Evolutionary conservation across 37 sponge, comb jelly and placozoan genomes (phyloP), one percentile per base, ranked within the genome.

Genomic region (Axinella damicornis): DNA sequence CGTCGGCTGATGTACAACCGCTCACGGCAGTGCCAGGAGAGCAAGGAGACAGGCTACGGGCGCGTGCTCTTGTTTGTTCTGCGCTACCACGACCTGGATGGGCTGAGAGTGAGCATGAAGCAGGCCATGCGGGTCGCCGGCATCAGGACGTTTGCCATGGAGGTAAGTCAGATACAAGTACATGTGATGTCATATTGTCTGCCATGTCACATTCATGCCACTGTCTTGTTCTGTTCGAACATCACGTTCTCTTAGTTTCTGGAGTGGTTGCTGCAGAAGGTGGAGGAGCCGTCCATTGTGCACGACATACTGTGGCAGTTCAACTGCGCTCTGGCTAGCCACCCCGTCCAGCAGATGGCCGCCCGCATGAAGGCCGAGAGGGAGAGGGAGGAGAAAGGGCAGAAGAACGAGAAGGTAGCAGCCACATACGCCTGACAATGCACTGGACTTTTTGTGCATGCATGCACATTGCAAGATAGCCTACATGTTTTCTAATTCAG

Each of bases 251-350:
- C 60, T 14, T 76, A 96, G 94, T 84, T 86, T 41, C 56, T 97
- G 25, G 81, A 89, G 53, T 94, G 92, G 92, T 84, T 94, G 46
- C 69, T 97, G 72, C 28, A 40, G 53, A 75, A 80, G 28, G 81
- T 89, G 2, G 13, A 56, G 39, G 92, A 94, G 68, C 62, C 83
- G 17, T 74, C 88, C 33, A 71, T 88, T 36, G 61, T 97, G 20
- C 97, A 97, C 69, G 94, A 94, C 71, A 74, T 92, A 19, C 84
- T 97, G 60, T 97, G 97, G 97, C 89, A 91, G 79, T 96, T 91
- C 68, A 83, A 87, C 67, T 71, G 78, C 27, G 73, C 94, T 18
- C 83, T 96, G 30, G 62, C 79, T 18, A 63, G 67, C 22, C 88
- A 89, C 65, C 94, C 97, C 19, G 69, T 85, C 31, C 76, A 88